phyloP scores from a whole-genome alignment of 2,797 vertebrate species.

The Pipistrellus nathusii region DNA sequence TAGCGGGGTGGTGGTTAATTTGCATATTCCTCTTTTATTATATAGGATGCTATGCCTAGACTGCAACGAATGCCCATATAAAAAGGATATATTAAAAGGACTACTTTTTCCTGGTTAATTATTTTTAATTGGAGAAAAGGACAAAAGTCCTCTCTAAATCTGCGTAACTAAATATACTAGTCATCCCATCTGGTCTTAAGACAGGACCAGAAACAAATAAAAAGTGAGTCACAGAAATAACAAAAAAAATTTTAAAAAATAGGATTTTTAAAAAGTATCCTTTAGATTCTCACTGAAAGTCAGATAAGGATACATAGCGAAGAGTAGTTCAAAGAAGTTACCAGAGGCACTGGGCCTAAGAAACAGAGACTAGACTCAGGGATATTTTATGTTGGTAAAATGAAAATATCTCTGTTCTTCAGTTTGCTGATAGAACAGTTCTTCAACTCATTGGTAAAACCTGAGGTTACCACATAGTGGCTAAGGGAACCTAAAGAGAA shows the following conservation, averaged over 20 bases:
- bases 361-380: neutral
- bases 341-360: neutral
- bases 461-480: neutral
- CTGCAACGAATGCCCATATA: neutral
- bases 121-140: slow-evolving; percentile 16
- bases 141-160: neutral
- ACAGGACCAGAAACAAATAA: slow-evolving; percentile 1
- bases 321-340: neutral
- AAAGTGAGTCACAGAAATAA: slow-evolving; percentile 46
- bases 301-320: slow-evolving; percentile 16
- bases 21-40: too few species aligned
- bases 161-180: slow-evolving; percentile 23
- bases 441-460: slow-evolving; percentile 26
- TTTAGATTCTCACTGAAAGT: slow-evolving; percentile 18
- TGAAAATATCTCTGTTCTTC: slow-evolving; percentile 1
- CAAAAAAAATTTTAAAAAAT: neutral
- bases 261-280: neutral
- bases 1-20: too few species aligned
- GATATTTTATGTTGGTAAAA: neutral
- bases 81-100: slow-evolving; percentile 26
- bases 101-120: slow-evolving; percentile 28
- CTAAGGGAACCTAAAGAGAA: slow-evolving; percentile 37
- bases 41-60: neutral
- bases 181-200: slow-evolving; percentile 17
- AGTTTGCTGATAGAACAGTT: neutral